Evolutionary conservation across 53 echinoderm and acorn worm genomes (phyloP).

Genomic region (Zoroaster sp.): DNA sequence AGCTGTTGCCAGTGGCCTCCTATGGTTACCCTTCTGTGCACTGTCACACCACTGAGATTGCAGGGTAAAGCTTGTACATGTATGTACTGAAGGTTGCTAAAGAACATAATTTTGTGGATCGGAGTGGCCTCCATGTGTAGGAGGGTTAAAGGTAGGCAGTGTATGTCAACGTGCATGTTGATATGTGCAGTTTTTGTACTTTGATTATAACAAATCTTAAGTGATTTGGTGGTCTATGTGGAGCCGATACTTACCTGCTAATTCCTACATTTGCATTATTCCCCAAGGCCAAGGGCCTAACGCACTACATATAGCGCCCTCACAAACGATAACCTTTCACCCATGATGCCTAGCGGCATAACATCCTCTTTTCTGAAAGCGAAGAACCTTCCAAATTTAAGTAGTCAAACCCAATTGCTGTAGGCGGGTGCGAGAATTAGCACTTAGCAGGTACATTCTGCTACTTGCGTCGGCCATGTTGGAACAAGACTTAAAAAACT

Average conservation of each 20-base stretch:
- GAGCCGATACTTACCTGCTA: not conserved
- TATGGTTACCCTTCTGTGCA: no score
- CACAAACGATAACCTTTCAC: not conserved
- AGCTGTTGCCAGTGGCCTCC: no score
- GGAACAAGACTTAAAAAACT: no score
- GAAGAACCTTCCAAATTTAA: not conserved
- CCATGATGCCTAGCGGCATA: no score
- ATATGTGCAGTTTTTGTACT: no score
- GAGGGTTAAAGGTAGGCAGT: not conserved
- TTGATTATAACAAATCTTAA: not conserved
- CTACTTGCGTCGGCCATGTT: no score
- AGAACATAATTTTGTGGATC: no score
- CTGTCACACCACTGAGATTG: no score
- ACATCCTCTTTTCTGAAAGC: not conserved
- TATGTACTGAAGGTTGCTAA: no score
- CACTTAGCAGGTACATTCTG: no score
- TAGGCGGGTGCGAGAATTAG: no score
- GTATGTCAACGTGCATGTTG: not conserved
- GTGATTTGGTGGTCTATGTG: not conserved
- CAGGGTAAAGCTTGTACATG: not conserved
- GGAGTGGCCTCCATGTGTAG: no score
- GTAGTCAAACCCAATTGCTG: not conserved
- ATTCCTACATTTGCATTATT: not conserved
- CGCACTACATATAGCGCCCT: not conserved
- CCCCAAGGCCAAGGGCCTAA: not conserved